Percentiles rank a stretch among this genome's conserved stretches.
Evolutionary conservation across 1,140 invertebrate genomes (phyloP).

Genomic region (Diploscapter pachys): DNA sequence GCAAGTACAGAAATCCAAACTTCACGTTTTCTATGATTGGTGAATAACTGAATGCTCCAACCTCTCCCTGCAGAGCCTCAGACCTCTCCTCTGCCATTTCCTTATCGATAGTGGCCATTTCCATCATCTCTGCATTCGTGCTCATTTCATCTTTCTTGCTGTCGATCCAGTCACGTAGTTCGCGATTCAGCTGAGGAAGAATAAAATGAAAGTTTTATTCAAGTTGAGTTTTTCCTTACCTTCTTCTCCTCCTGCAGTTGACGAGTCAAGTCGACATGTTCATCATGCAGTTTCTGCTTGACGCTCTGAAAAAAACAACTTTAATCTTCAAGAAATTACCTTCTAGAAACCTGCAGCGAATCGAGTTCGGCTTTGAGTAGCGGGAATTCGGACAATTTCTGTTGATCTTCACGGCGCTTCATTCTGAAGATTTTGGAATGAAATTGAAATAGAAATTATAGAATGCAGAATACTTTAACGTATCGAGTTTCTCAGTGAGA

Average conservation of each 20-base stretch:
- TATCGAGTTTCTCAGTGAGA: conserved; percentile 29
- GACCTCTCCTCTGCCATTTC: conserved; percentile 97
- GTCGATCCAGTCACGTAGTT: conserved; percentile 72
- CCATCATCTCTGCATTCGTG: conserved; percentile 84
- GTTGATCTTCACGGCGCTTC: conserved; percentile 33
- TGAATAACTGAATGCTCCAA: neutral
- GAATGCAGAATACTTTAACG: conserved; percentile 16
- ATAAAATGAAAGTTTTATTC: neutral
- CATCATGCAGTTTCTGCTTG: conserved; percentile 8
- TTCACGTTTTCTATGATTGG: neutral
- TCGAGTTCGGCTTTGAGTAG: conserved; percentile 4
- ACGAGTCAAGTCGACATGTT: conserved; percentile 17
- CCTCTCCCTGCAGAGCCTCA: conserved; percentile 34
- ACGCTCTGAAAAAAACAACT: too few relatives aligned
- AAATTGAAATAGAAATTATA: neutral
- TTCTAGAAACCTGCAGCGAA: conserved; percentile 16
- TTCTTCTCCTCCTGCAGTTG: conserved; percentile 32
- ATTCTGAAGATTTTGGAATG: conserved; percentile 19
- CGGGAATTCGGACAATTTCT: conserved; percentile 28
- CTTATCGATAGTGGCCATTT: conserved; percentile 95
- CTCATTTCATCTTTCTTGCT: conserved; percentile 80
- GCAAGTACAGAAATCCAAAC: neutral
- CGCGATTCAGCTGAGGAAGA: conserved; percentile 31
- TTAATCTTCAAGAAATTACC: neutral
- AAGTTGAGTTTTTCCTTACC: conserved; percentile 7